These are phyloP conservation scores for Chiridota heheva DNA, from an alignment of 35 echinoderm and acorn worm species.

Conservation along the genomic window DNA sequence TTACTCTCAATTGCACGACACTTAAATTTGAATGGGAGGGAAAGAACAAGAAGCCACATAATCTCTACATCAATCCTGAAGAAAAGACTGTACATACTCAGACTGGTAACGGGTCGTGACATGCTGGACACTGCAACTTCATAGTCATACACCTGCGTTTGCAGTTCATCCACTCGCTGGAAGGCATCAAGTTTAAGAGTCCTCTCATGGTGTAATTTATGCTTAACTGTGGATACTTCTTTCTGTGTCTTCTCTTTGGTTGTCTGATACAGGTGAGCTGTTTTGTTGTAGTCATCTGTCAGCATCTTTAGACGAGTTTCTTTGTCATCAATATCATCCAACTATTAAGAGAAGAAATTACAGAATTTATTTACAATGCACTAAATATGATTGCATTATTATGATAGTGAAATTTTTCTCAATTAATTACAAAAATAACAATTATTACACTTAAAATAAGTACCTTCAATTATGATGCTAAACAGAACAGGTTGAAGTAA, in stretches of 20 bases:
- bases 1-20: too few species aligned
- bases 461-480: too few species aligned
- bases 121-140: conserved; percentile 79
- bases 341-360: conserved; percentile 28
- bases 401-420: too few species aligned
- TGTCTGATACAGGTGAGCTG: conserved; percentile 75
- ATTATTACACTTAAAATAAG: too few species aligned
- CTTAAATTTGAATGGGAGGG: too few species aligned
- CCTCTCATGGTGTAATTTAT: conserved; percentile 70
- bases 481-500: too few species aligned
- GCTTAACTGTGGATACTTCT: conserved; percentile 67
- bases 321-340: conserved; percentile 88
- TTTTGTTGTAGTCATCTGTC: conserved; percentile 70
- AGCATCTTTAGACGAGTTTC: conserved; percentile 61
- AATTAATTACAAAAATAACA: too few species aligned
- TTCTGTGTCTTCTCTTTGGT: conserved; percentile 70
- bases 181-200: conserved; percentile 90
- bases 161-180: conserved; percentile 90
- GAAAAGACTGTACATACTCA: too few species aligned
- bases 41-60: too few species aligned
- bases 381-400: too few species aligned
- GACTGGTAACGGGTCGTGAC: conserved; percentile 79
- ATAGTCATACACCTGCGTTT: conserved; percentile 95
- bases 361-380: neutral
- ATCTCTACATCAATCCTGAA: too few species aligned